These are phyloP conservation scores for Pseudotriccus pelzelni DNA, from an alignment of 2,797 vertebrate species.

Conservation along the genomic window DNA sequence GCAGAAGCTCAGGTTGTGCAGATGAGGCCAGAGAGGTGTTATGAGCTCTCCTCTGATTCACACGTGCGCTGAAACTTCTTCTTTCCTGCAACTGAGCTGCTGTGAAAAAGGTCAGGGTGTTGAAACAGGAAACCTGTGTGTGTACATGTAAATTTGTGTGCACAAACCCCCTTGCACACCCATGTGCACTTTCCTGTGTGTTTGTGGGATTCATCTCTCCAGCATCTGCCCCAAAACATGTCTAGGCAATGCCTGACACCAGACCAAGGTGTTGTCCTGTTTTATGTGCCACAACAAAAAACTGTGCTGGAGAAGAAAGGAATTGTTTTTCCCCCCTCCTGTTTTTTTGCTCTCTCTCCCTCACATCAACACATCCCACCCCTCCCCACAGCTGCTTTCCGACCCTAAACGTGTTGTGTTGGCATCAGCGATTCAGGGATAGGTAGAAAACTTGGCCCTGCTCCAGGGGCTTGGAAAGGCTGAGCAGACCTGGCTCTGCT, in stretches of 20 bases:
- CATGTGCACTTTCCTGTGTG: not conserved
- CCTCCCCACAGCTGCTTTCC: not conserved
- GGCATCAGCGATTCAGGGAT: not conserved
- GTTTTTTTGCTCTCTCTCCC: not conserved
- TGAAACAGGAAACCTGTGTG: not conserved
- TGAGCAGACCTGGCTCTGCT: not conserved
- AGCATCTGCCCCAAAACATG: not conserved
- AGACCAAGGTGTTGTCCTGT: not conserved
- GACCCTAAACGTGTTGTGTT: not conserved
- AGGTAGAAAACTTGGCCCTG: not conserved
- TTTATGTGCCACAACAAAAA: not conserved
- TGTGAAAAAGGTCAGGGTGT: slow-evolving; percentile 6
- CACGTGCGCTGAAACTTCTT: not conserved
- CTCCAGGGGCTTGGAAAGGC: not conserved
- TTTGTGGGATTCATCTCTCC: not conserved
- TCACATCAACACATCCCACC: not conserved
- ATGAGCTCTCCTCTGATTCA: not conserved
- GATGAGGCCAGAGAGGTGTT: not conserved
- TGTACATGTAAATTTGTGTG: not conserved
- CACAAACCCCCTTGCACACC: not conserved
- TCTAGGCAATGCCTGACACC: not conserved
- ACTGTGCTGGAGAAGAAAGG: not conserved
- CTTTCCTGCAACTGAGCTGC: not conserved
- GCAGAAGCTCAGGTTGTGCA: not conserved
- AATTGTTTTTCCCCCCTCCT: not conserved